phyloP scores from a whole-genome alignment of 2,113 vertebrate genomes.

The Thryonomys swinderianus region DNA sequence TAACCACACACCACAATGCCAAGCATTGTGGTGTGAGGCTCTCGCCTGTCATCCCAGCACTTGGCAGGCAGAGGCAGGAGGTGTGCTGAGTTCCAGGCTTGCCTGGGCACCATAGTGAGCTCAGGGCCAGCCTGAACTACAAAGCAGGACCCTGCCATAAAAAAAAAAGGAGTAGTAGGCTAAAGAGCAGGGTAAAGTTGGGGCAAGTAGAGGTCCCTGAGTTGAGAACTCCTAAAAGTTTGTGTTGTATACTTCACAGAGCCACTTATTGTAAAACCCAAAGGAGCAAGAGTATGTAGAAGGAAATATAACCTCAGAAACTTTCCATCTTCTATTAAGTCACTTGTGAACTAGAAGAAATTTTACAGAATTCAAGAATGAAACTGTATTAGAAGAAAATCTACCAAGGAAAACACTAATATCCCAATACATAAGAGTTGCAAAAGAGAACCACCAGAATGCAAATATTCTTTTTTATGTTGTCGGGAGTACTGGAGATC shows the following conservation, averaged over 20 bases:
- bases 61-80: too few relatives aligned
- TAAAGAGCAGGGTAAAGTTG: neutral
- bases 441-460: neutral
- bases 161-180: too few relatives aligned
- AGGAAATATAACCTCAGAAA: neutral
- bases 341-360: neutral
- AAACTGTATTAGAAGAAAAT: constrained; percentile 36
- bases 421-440: constrained; percentile 5
- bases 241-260: neutral
- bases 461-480: neutral
- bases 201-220: neutral
- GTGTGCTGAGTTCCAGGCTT: too few relatives aligned
- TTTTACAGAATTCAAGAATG: neutral
- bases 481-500: too few relatives aligned
- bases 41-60: too few relatives aligned
- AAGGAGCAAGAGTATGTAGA: neutral
- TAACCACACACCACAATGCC: too few relatives aligned
- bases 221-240: neutral
- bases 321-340: constrained; percentile 12
- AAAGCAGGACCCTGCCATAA: too few relatives aligned
- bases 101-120: too few relatives aligned
- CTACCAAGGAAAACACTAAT: neutral
- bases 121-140: too few relatives aligned
- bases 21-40: too few relatives aligned
- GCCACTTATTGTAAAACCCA: neutral